phyloP scores from a whole-genome alignment of 1,140 invertebrate species.

The Diploscapter pachys region DNA sequence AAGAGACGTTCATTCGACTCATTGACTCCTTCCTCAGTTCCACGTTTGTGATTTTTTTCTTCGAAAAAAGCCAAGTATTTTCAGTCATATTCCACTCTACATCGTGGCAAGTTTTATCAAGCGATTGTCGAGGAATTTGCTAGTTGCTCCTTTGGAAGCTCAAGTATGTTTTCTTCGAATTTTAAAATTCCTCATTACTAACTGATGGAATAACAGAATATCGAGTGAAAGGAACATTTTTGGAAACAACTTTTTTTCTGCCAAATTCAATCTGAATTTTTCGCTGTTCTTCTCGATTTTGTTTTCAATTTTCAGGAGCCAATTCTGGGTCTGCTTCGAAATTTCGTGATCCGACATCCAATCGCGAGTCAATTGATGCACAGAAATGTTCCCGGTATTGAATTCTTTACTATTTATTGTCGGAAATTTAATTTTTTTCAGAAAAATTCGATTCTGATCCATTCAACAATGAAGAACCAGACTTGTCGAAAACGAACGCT shows the following conservation, averaged over 20 bases:
- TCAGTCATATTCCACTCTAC: constrained; percentile 81
- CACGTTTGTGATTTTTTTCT: constrained; percentile 69
- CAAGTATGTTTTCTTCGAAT: constrained; percentile 57
- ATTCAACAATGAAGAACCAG: constrained; percentile 74
- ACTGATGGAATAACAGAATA: too few relatives aligned
- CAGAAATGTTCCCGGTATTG: constrained; percentile 47
- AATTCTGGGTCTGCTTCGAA: constrained; percentile 78
- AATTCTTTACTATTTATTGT: background rate
- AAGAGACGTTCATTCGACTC: constrained; percentile 76
- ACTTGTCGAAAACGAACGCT: constrained; percentile 75
- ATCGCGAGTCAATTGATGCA: constrained; percentile 76
- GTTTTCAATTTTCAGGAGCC: constrained; percentile 60
- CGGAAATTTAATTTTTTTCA: constrained; percentile 16
- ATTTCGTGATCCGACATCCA: constrained; percentile 81
- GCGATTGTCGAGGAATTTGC: constrained; percentile 74
- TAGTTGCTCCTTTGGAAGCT: constrained; percentile 77
- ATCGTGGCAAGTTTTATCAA: constrained; percentile 90
- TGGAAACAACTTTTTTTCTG: too few relatives aligned
- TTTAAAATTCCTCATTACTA: too few relatives aligned
- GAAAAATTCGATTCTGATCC: constrained; percentile 67
- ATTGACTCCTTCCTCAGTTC: constrained; percentile 85
- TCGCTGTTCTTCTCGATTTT: too few relatives aligned
- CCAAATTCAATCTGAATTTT: too few relatives aligned
- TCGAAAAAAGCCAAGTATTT: constrained; percentile 45
- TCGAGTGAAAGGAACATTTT: too few relatives aligned